Conservation (phyloP, 2,113 vertebrate species). For the Bufo bufo region DNA sequence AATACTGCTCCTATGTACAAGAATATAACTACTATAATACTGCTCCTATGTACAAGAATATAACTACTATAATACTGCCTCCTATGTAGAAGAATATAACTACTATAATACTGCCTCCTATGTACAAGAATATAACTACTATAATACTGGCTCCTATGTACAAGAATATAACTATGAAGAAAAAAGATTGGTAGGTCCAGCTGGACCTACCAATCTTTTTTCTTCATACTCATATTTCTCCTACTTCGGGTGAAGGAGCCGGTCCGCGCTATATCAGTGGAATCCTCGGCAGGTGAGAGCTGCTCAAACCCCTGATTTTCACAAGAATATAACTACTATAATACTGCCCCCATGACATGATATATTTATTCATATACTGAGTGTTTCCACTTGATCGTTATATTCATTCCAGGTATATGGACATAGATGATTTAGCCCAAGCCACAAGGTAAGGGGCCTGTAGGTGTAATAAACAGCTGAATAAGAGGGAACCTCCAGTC, state of each 20-base stretch:
- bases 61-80: not conserved
- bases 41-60: constrained; percentile 5
- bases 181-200: no score
- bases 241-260: no score
- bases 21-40: constrained; percentile 16
- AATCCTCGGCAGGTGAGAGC: no score
- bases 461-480: not conserved
- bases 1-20: not conserved
- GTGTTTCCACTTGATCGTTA: not conserved
- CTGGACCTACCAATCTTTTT: no score
- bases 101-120: not conserved
- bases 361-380: not conserved
- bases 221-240: no score
- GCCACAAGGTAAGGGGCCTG: not conserved
- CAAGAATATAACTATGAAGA: not conserved
- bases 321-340: not conserved
- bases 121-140: constrained; percentile 5
- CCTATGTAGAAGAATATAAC: not conserved
- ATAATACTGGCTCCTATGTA: not conserved
- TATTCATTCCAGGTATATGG: not conserved
- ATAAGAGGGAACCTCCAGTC: not conserved
- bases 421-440: not conserved
- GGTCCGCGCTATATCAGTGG: no score
- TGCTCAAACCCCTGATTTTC: no score
- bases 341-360: not conserved